These are phyloP conservation scores for Microtus montanus DNA, from an alignment of 2,113 vertebrate genomes.

Conservation along the genomic window DNA sequence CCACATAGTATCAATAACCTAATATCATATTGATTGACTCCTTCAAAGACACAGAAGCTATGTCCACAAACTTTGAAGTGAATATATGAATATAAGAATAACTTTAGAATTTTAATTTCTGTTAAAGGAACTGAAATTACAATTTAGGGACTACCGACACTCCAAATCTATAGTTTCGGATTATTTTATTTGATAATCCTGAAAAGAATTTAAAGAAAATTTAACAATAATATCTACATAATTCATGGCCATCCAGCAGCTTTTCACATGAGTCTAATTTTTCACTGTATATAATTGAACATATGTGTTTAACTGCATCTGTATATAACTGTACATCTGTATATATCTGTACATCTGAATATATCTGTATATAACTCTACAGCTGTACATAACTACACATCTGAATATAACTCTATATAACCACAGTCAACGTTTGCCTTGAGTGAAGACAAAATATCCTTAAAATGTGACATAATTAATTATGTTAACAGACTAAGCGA, in stretches of 20 bases:
- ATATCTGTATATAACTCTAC: neutral
- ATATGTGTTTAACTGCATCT: no score
- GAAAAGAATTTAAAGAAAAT: no score
- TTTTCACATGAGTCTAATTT: neutral
- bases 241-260: neutral
- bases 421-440: neutral
- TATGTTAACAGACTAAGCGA: neutral
- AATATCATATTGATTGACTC: no score
- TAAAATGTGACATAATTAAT: neutral
- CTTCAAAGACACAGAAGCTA: no score
- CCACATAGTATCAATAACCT: no score
- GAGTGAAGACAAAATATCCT: neutral
- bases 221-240: neutral
- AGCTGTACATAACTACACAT: neutral
- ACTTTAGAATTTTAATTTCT: no score
- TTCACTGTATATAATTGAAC: neutral
- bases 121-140: no score
- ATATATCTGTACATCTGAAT: neutral
- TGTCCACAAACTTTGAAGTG: neutral
- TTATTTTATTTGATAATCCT: no score
- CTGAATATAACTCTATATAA: neutral
- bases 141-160: no score
- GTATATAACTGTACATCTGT: no score
- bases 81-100: no score
- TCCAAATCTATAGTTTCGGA: no score